A percentile compares a stretch with the other conserved stretches of the same genome.
phyloP scores from a whole-genome alignment of 2,797 vertebrate genomes.

The Oceanodroma leucorhoa region DNA sequence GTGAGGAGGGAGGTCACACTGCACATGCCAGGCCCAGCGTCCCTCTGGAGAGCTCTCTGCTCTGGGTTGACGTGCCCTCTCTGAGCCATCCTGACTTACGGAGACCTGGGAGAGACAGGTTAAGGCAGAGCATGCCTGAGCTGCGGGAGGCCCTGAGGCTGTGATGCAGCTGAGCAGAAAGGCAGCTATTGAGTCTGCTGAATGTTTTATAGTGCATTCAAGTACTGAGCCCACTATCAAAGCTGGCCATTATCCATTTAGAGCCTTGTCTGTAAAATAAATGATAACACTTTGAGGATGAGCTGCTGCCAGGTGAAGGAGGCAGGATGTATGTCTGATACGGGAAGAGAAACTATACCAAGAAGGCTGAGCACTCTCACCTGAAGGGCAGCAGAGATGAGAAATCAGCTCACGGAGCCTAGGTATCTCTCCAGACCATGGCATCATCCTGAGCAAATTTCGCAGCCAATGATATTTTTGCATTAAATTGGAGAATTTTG shows the following conservation, averaged over 20 bases:
- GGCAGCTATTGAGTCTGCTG: background rate
- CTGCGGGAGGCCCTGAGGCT: background rate
- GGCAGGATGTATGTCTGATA: background rate
- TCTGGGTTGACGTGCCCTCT: background rate
- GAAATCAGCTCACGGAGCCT: background rate
- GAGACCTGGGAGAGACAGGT: background rate
- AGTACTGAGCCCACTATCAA: background rate
- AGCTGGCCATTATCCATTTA: conserved; percentile 4
- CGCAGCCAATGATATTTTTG: background rate
- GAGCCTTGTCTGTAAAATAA: conserved; percentile 26
- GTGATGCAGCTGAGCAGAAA: background rate
- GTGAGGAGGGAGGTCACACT: background rate
- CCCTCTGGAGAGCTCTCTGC: background rate
- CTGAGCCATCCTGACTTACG: background rate
- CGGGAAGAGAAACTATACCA: background rate
- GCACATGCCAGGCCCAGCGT: background rate
- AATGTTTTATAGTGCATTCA: conserved; percentile 10
- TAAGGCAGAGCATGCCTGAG: background rate
- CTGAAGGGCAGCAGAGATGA: background rate
- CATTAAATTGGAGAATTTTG: background rate
- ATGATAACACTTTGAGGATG: background rate
- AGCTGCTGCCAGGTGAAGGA: background rate
- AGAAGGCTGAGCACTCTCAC: background rate
- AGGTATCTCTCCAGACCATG: background rate
- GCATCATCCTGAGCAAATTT: background rate